Percentiles rank a stretch among this genome's conserved stretches.
phyloP scores from a whole-genome alignment of 2,888 invertebrate species.

The Nemotelus nigrinus region DNA sequence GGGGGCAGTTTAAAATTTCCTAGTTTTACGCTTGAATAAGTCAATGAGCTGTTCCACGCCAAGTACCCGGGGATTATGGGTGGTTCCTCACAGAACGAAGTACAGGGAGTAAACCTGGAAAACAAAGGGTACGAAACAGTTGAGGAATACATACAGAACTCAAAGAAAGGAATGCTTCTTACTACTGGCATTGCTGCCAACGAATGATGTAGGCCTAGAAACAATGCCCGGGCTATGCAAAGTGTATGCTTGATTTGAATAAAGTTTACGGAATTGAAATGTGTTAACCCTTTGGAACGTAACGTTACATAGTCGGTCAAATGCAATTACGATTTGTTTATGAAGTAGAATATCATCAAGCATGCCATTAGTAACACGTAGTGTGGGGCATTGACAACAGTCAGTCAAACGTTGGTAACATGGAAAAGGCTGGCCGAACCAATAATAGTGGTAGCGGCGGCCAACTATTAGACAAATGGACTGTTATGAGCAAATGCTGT shows the following conservation, averaged over 20 bases:
- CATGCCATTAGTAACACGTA: constrained; percentile 15
- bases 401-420: constrained; percentile 1
- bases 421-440: constrained; percentile 8
- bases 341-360: constrained; percentile 20
- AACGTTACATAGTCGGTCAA: background rate
- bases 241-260: background rate
- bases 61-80: background rate
- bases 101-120: too few species aligned
- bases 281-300: background rate
- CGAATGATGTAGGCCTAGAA: background rate
- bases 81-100: too few species aligned
- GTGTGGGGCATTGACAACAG: background rate
- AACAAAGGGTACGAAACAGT: too few species aligned
- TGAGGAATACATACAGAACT: too few species aligned
- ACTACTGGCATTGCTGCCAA: background rate
- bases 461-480: constrained; percentile 37
- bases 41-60: constrained; percentile 9
- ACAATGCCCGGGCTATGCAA: background rate
- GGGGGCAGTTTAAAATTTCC: constrained; percentile 5
- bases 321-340: constrained; percentile 20
- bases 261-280: constrained; percentile 7
- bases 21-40: constrained; percentile 22
- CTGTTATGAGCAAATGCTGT: constrained; percentile 30
- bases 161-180: too few species aligned
- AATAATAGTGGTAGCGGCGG: too few species aligned